Percentiles rank a stretch among this genome's conserved stretches.
Conservation (phyloP, 2,113 vertebrate genomes). For the Albula glossodonta region DNA sequence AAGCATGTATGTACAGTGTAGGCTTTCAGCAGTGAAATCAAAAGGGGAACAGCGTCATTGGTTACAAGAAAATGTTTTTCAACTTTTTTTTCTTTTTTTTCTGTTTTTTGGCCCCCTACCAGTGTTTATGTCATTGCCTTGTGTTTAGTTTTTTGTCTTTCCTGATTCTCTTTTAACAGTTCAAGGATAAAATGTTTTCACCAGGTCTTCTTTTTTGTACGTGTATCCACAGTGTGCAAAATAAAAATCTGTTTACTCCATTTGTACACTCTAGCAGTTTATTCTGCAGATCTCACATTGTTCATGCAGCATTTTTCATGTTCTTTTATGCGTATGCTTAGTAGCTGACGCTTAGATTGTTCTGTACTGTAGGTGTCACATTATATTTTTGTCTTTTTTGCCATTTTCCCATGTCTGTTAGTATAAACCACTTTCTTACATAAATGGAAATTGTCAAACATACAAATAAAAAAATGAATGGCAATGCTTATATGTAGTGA, state of each 20-base stretch:
- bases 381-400: background rate
- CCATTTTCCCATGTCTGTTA: conserved; percentile 13
- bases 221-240: background rate
- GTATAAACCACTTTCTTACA: conserved; percentile 5
- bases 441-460: conserved; percentile 7
- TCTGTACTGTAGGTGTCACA: conserved; percentile 12
- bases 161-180: background rate
- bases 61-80: background rate
- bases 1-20: background rate
- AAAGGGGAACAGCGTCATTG: background rate
- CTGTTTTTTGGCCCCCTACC: background rate
- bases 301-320: background rate
- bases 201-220: background rate
- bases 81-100: background rate
- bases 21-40: background rate
- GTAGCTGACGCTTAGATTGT: conserved; percentile 1
- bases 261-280: background rate
- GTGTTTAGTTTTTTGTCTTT: background rate
- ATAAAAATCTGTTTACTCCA: conserved; percentile 9
- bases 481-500: background rate
- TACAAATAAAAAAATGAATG: conserved; percentile 12
- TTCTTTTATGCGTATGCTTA: background rate
- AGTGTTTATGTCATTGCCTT: background rate
- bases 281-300: background rate
- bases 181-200: background rate